Evolutionary conservation across 92 coral and sea anemone genomes (phyloP), one percentile per base, ranked within the genome.

Genomic region (Phenganax marumi): DNA sequence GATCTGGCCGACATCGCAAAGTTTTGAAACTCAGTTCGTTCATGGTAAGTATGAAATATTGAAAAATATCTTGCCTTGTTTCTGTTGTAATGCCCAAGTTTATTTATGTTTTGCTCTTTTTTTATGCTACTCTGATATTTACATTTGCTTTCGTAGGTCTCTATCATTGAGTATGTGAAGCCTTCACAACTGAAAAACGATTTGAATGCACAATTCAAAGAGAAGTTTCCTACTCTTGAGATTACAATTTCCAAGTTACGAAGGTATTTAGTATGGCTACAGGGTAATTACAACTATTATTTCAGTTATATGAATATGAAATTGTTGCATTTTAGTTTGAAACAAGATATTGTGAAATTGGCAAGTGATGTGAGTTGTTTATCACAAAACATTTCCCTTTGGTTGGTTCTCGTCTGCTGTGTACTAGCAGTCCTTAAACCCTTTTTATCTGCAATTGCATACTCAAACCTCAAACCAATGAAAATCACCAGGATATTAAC

Each of bases 101-200:
- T n/a, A n/a, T n/a, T n/a, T n/a, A 56, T 56, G 21, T 1, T 1
- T 56, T 12, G 16, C 26, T 63, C 12, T 56, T 21, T 8, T 21
- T 14, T 56, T 14, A 56, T 56, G 1, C 7, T 56, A 1, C 63
- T 56, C 2, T 56, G 17, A 56, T 21, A 14, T 14, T 53, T 18
- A 50, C 13, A 33, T 21, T 68, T 24, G 10, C 14, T 25, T 85
- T 82, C 68, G 0, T 62, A 96, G 99, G 99, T 96, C 13, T 96
- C 99, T 0, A 90, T 93, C 71, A 90, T 91, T 65, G 97, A 92
- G 10, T 96, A 96, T 85, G 97, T 94, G 52, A 96, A 91, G 79
- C 99, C 99, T 12, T 96, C 97, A 68, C 97, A 96, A 81, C 87
- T 96, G 73, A 96, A 96, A 81, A 96, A 96, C 57, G 99, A 96